Base-by-base conservation (phyloP, 2,113 vertebrate species). In the Bubo blakistoni region DNA sequence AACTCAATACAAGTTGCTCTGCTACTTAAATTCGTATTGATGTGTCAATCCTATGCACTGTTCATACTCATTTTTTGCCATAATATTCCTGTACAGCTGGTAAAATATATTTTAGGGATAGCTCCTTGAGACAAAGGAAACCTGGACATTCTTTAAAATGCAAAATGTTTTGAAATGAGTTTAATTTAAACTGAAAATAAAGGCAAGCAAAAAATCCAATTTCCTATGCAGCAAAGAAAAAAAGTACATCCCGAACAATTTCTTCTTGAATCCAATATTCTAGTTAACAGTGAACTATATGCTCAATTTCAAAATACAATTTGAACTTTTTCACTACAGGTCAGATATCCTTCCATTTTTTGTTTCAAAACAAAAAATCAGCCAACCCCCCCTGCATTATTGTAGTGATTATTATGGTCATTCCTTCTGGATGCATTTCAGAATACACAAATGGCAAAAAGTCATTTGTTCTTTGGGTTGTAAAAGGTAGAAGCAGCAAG, bases 341-440 rank as follows among this genome's bases (percentile, higher is more conserved):
- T 42, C 80, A 81, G n/a, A 61, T 32, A 59, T 16, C 36, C 27
- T 65, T 70, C 13, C 13, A 5, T 7, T 40, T 22, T 29, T 51
- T 42, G 4, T n/a, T 65, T 63, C 34, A 59, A 78, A 61, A 54
- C 9, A 22, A 72, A 86, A 72, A 42, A 66, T 20, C n/a, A 61
- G 16, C 0, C 6, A 67, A 44, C 2, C 0, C 0, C 0, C 6
- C 40, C 3, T 19, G 6, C 22, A 27, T 54, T 49, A 84, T 34
- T 80, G 19, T 12, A 40, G 4, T 84, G 6, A 6, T 46, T 85
- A 12, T 71, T 62, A 55, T 3, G 13, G 11, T 42, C 19, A 40
- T 84, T 40, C 8, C 7, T 81, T 57, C 29, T 81, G 54, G 29
- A 65, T 30, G 7, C n/a, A 51, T 79, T 86, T 93, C 63, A 77